Evolutionary conservation across 2,888 invertebrate genomes (phyloP).

Genomic region (Drosophila paucipuncta): DNA sequence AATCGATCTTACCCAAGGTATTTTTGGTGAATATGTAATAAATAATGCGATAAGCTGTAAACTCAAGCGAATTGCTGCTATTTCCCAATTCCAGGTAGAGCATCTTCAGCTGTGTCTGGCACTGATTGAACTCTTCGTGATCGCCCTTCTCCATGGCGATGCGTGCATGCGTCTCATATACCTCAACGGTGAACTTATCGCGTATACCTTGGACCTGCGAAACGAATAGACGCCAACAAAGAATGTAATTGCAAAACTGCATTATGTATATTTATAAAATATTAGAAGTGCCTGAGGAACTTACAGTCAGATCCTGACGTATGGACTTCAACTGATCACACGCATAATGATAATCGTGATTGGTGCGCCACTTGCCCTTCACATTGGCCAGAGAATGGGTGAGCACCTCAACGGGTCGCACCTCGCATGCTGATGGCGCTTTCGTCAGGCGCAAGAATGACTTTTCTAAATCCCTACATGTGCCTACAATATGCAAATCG

Average conservation of each 20-base stretch:
- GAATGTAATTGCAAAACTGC: background rate
- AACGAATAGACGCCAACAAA: background rate
- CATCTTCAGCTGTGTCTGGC: constrained; percentile 98
- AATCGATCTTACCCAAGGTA: constrained; percentile 91
- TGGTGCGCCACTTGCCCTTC: constrained; percentile 95
- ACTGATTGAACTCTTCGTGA: constrained; percentile 99
- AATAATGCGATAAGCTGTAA: constrained; percentile 97
- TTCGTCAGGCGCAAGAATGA: constrained; percentile 97
- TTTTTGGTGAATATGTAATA: constrained; percentile 99
- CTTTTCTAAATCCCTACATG: constrained; percentile 97
- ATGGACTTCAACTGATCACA: constrained; percentile 99
- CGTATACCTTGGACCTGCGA: constrained; percentile 96
- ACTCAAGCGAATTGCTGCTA: constrained; percentile 92
- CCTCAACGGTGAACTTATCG: constrained; percentile 97
- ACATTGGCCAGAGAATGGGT: constrained; percentile 94
- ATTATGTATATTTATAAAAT: no score
- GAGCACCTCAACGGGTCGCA: constrained; percentile 95
- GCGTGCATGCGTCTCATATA: constrained; percentile 99
- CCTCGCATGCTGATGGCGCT: constrained; percentile 96
- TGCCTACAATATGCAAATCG: constrained; percentile 96
- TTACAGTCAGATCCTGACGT: constrained; percentile 98
- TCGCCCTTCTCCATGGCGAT: constrained; percentile 99
- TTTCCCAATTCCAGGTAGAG: constrained; percentile 93
- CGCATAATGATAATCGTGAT: constrained; percentile 97
- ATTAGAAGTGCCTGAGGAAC: constrained; percentile 64